Evolutionary conservation across 2,888 invertebrate species (phyloP).

Genomic region (Callosobruchus maculatus): DNA sequence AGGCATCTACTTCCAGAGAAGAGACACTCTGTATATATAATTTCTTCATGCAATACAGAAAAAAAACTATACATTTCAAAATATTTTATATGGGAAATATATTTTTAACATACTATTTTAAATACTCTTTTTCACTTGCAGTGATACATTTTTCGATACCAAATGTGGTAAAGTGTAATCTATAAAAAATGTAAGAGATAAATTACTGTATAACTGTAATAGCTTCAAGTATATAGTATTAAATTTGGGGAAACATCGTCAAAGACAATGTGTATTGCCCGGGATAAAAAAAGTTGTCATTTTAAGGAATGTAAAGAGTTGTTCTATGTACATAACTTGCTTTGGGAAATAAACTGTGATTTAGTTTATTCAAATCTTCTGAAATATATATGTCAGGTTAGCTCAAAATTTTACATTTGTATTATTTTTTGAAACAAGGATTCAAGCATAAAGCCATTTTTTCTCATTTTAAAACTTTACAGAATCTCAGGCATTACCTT

Average conservation of each 20-base stretch:
- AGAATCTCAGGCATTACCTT: too few relatives aligned
- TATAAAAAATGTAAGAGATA: background rate
- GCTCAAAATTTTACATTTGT: too few relatives aligned
- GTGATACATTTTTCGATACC: slow-evolving; percentile 22
- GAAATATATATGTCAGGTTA: too few relatives aligned
- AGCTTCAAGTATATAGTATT: background rate
- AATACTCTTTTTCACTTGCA: slow-evolving; percentile 43
- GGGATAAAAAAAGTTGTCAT: too few relatives aligned
- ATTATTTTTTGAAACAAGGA: too few relatives aligned
- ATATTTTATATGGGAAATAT: slow-evolving; percentile 11
- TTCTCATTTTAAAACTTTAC: too few relatives aligned
- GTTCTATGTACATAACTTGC: too few relatives aligned
- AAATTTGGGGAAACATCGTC: background rate
- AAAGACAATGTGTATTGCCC: background rate
- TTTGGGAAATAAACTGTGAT: too few relatives aligned
- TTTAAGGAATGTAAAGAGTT: too few relatives aligned
- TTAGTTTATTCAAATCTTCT: too few relatives aligned
- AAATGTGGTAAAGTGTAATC: background rate
- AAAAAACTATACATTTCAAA: background rate
- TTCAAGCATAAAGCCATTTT: too few relatives aligned
- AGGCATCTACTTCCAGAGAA: background rate
- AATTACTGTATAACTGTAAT: background rate
- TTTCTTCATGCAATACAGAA: slow-evolving; percentile 13
- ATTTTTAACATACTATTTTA: slow-evolving; percentile 36
- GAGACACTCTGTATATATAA: background rate